A percentile compares a stretch with the other conserved stretches of the same genome.
Evolutionary conservation across 2,888 invertebrate species (phyloP).

Genomic region (Cabera pusaria): DNA sequence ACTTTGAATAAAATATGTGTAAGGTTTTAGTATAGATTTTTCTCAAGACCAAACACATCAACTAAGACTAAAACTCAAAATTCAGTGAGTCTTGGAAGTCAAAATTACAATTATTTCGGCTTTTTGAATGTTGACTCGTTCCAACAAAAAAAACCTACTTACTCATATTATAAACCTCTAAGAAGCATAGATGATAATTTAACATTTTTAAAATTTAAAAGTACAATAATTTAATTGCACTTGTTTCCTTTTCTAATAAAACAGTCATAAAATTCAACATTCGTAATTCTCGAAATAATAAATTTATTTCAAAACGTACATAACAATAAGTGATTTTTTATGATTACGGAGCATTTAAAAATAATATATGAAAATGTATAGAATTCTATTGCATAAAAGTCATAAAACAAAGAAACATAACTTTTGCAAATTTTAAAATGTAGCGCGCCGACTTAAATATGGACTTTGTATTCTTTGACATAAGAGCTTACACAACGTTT

Average conservation of each 20-base stretch:
- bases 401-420: constrained; percentile 53
- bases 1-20: no score
- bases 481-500: constrained; percentile 31
- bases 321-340: constrained; percentile 37
- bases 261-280: constrained; percentile 10
- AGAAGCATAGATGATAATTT: no score
- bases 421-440: constrained; percentile 21
- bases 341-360: constrained; percentile 44
- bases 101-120: no score
- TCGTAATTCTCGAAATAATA: constrained; percentile 19
- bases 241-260: constrained; percentile 16
- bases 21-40: no score
- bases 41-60: no score
- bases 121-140: no score
- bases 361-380: constrained; percentile 54
- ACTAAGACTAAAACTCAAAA: no score
- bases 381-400: constrained; percentile 67
- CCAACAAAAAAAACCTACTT: no score
- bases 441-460: constrained; percentile 1
- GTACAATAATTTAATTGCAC: constrained; percentile 12
- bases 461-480: constrained; percentile 30
- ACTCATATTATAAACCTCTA: no score
- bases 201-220: no score
- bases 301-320: constrained; percentile 25
- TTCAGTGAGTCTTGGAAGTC: no score